Conservation (phyloP, 2,888 invertebrate species). For the Drosophila melanosoma region DNA sequence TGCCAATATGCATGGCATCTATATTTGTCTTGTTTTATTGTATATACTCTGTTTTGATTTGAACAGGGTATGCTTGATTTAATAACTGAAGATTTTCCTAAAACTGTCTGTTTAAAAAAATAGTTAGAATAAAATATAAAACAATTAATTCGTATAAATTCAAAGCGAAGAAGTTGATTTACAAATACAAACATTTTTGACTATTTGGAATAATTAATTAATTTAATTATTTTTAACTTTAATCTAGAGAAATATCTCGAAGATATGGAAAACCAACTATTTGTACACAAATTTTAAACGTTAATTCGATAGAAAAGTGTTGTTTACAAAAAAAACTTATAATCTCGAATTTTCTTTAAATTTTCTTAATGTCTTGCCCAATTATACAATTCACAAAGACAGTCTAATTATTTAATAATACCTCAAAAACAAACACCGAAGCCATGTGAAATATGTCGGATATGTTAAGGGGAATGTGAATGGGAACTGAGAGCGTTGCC, state of each 20-base stretch:
- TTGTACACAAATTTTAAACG: background rate
- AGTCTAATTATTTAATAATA: conserved; percentile 62
- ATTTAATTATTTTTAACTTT: background rate
- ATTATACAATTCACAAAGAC: conserved; percentile 25
- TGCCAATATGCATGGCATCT: conserved; percentile 30
- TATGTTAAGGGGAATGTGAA: conserved; percentile 1
- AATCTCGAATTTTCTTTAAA: background rate
- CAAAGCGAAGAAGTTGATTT: background rate
- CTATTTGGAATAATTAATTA: too few species aligned
- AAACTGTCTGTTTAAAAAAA: background rate
- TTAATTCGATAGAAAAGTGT: background rate
- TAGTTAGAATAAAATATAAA: background rate
- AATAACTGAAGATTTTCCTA: background rate
- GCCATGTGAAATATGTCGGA: conserved; percentile 39
- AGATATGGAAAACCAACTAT: background rate
- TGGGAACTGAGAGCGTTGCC: conserved; percentile 4
- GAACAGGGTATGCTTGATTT: background rate
- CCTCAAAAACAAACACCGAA: background rate
- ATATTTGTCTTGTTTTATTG: background rate
- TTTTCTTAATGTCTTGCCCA: background rate
- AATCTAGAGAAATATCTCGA: background rate
- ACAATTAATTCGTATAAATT: background rate
- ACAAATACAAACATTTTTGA: background rate
- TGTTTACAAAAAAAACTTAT: background rate
- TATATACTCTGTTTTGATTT: background rate